Conservation (phyloP, 2,888 invertebrate species). For the Timandra comae region DNA sequence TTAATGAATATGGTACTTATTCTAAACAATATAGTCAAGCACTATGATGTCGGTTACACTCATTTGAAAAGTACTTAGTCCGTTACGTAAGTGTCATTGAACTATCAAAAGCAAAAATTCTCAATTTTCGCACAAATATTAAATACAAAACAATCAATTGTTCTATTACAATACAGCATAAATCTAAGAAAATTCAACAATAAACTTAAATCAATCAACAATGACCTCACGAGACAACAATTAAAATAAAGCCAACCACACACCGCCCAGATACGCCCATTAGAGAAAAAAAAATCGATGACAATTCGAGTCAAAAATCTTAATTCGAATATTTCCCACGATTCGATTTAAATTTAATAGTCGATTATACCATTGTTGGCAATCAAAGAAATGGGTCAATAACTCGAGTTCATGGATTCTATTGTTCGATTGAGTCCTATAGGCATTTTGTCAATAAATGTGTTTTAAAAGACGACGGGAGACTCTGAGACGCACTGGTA, state of each 20-base stretch:
- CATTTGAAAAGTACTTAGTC: no score
- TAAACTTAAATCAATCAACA: slow-evolving; percentile 27
- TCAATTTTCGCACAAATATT: no score
- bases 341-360: slow-evolving; percentile 69
- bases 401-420: slow-evolving; percentile 51
- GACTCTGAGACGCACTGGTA: slow-evolving; percentile 40
- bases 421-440: slow-evolving; percentile 72
- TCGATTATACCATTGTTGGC: slow-evolving; percentile 55
- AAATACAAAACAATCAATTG: slow-evolving; percentile 46
- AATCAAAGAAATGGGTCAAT: slow-evolving; percentile 74
- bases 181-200: slow-evolving; percentile 11
- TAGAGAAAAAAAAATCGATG: slow-evolving; percentile 4
- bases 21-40: no score
- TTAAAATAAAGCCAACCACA: slow-evolving; percentile 41
- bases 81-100: no score
- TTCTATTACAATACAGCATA: no score
- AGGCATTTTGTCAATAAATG: slow-evolving; percentile 72
- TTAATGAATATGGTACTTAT: no score
- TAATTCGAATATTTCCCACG: slow-evolving; percentile 71
- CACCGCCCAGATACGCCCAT: slow-evolving; percentile 43
- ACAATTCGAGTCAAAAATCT: slow-evolving; percentile 13
- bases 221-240: slow-evolving; percentile 32
- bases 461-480: slow-evolving; percentile 44
- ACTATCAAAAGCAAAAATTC: no score
- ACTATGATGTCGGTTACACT: no score